Percentiles rank a stretch among this genome's conserved stretches.
Evolutionary conservation across 2,888 invertebrate genomes (phyloP).

Genomic region (Auanema freiburgensis): DNA sequence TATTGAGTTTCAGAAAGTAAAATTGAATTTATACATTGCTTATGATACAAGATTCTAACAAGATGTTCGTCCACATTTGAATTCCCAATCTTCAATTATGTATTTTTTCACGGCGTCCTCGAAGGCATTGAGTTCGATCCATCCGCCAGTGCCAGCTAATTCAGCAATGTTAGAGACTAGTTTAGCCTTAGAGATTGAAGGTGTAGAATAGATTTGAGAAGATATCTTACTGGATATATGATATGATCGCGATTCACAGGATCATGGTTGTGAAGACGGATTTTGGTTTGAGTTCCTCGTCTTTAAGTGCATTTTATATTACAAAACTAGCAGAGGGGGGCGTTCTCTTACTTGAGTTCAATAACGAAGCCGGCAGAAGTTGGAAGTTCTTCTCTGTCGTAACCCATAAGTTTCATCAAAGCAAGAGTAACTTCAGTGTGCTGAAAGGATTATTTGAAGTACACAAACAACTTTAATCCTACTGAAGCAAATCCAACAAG

Average conservation of each 20-base stretch:
- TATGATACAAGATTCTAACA: too few species aligned
- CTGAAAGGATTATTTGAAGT: constrained; percentile 21
- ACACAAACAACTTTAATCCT: neutral
- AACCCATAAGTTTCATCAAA: constrained; percentile 42
- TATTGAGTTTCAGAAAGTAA: too few species aligned
- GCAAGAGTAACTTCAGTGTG: constrained; percentile 51
- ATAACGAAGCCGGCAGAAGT: constrained; percentile 51
- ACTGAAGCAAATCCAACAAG: constrained; percentile 49
- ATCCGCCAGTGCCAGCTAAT: neutral
- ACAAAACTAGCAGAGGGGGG: too few species aligned
- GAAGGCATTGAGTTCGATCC: neutral
- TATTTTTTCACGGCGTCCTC: constrained; percentile 1
- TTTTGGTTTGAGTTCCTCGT: neutral
- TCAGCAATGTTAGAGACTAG: too few species aligned
- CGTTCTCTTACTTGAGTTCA: constrained; percentile 32
- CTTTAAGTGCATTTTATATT: neutral
- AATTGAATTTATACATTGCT: too few species aligned
- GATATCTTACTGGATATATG: too few species aligned
- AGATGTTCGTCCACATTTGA: neutral
- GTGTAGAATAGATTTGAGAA: too few species aligned
- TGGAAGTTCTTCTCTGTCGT: constrained; percentile 38
- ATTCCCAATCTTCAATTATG: neutral
- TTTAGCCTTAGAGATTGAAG: too few species aligned
- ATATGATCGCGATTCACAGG: too few species aligned
- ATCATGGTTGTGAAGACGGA: too few species aligned